Evolutionary conservation across 2,113 vertebrate species (phyloP), one percentile per base, ranked within the genome.

Genomic region (Nothocercus julius): DNA sequence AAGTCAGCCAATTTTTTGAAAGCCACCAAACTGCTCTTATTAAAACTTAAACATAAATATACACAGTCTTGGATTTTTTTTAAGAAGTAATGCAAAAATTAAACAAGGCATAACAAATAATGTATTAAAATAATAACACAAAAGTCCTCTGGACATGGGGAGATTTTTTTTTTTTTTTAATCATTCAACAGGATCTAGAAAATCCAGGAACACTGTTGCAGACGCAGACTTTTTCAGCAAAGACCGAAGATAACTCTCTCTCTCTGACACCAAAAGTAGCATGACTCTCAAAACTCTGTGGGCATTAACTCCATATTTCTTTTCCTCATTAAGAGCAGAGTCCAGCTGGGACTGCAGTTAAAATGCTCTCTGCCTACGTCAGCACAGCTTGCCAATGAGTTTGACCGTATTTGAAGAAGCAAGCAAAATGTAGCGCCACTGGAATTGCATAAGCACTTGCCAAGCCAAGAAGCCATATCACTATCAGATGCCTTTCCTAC

Each of bases 401-500:
- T 16, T 5, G 14, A 11, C 42, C 20, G 0, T 9, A 1, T 54
- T 3, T 18, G 40, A 21, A 67, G 80, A 36, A 72, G 77, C 5
- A 53, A 2, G 54, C 72, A 59, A 67, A 88, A 25, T 4, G 5
- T 53, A 12, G 1, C 2, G 2, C 17, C 11, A 1, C 24, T 2
- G 27, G 61, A 70, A 1, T 1, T 1, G 21, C 42, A 11, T 5
- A 2, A 5, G 10, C 2, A 2, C 38, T 58, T 61, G 66, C 83
- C 58, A 19, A 85, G 72, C 72, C 77, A 5, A 92, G 85, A 9
- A 94, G 74, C 76, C 3, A 0, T 13, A 7, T 27, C 0, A 0
- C 18, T 3, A 9, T 5, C 72, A 77, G 75, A 38, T 64, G 40
- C 8, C 0, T 4, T 49, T 59, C 96, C 64, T 96, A 98, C 97